phyloP scores from a whole-genome alignment of 2,888 invertebrate species.

The Hetaerina titia region DNA sequence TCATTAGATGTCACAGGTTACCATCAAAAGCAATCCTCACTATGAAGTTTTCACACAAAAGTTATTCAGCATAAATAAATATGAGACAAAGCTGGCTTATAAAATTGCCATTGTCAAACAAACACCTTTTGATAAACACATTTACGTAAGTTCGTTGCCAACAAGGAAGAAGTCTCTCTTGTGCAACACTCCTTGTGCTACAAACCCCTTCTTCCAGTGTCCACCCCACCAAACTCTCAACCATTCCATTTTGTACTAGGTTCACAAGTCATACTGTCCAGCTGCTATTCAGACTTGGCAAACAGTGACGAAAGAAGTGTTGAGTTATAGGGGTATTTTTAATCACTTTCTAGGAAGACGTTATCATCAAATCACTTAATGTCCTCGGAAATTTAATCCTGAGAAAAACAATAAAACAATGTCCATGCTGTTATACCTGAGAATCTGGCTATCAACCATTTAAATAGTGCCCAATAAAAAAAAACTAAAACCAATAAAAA shows the following conservation, averaged over 20 bases:
- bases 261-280: not conserved
- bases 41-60: not conserved
- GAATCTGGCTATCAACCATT: slow-evolving; percentile 53
- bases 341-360: not conserved
- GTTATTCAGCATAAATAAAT: slow-evolving; percentile 52
- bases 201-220: not conserved
- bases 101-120: slow-evolving; percentile 45
- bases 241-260: not conserved
- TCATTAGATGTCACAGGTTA: not conserved
- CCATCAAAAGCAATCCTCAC: not conserved
- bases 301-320: not conserved
- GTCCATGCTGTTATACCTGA: slow-evolving; percentile 50
- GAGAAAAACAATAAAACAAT: slow-evolving; percentile 37
- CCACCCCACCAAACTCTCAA: not conserved
- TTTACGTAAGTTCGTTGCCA: not conserved
- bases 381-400: slow-evolving; percentile 44
- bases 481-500: not conserved
- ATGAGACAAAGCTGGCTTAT: not conserved
- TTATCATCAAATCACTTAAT: not conserved
- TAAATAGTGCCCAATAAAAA: not conserved
- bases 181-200: not conserved
- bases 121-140: not conserved
- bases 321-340: not conserved
- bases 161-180: not conserved
- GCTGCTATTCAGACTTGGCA: not conserved